Evolutionary conservation across 2,888 invertebrate species (phyloP).

Genomic region (Drosophila multiciliata): DNA sequence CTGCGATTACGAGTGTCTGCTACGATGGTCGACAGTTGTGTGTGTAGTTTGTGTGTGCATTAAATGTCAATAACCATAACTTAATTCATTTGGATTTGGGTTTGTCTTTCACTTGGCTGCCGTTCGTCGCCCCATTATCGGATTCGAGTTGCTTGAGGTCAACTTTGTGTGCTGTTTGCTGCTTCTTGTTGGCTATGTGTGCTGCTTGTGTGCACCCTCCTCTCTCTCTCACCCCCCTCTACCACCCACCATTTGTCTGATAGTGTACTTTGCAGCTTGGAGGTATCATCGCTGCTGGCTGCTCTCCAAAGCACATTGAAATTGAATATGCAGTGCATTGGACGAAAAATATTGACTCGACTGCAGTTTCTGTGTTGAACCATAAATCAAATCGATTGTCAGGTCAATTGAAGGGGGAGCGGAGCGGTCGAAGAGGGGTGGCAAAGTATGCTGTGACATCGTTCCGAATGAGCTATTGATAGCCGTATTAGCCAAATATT

Average conservation of each 20-base stretch:
- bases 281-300: conserved; percentile 34
- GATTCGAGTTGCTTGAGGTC: conserved; percentile 70
- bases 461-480: conserved; percentile 32
- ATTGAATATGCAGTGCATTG: conserved; percentile 56
- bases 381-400: conserved; percentile 73
- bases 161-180: conserved; percentile 31
- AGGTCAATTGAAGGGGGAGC: neutral
- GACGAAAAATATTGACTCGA: conserved; percentile 59
- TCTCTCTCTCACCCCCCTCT: neutral
- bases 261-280: conserved; percentile 13
- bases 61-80: conserved; percentile 80
- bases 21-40: neutral
- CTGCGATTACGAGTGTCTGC: conserved; percentile 11
- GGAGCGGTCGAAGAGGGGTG: neutral
- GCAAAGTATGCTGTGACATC: neutral
- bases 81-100: conserved; percentile 77
- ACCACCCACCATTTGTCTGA: neutral
- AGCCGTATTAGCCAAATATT: conserved; percentile 53
- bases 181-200: neutral
- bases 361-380: conserved; percentile 50
- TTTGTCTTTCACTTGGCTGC: conserved; percentile 74
- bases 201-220: neutral
- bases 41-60: conserved; percentile 63
- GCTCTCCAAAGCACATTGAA: conserved; percentile 44
- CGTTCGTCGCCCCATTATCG: conserved; percentile 54